phyloP scores from a whole-genome alignment of 2,888 invertebrate species.

The Dinocampus coccinellae region DNA sequence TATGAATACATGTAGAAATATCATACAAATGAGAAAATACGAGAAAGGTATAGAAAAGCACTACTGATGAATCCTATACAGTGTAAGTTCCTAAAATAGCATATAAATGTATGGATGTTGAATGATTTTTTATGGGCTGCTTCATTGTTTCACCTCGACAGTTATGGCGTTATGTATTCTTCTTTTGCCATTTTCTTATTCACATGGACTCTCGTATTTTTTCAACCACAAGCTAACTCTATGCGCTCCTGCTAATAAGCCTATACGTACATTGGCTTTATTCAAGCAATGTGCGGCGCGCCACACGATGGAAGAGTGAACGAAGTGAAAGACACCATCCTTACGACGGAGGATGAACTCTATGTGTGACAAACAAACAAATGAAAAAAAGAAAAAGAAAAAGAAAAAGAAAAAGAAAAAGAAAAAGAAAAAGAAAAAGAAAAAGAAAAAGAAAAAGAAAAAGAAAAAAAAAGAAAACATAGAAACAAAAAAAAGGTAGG shows the following conservation, averaged over 20 bases:
- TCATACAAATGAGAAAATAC: not conserved
- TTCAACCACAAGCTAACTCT: not conserved
- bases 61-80: not conserved
- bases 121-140: not conserved
- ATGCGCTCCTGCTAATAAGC: constrained; percentile 34
- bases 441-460: not conserved
- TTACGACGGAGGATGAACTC: constrained; percentile 30
- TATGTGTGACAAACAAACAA: constrained; percentile 1
- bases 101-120: not conserved
- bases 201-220: constrained; percentile 33
- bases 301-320: constrained; percentile 38
- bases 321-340: constrained; percentile 33
- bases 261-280: constrained; percentile 44
- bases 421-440: not conserved
- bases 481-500: too few relatives aligned
- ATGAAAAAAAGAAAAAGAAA: not conserved
- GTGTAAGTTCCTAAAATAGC: not conserved
- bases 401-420: not conserved
- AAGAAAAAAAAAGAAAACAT: too few relatives aligned
- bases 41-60: not conserved
- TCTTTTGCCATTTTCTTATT: constrained; percentile 28
- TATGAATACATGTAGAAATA: not conserved
- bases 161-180: not conserved
- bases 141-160: constrained; percentile 28
- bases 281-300: constrained; percentile 34